Evolutionary conservation across 2,888 invertebrate genomes (phyloP).

Genomic region (Cephus pygmeus): DNA sequence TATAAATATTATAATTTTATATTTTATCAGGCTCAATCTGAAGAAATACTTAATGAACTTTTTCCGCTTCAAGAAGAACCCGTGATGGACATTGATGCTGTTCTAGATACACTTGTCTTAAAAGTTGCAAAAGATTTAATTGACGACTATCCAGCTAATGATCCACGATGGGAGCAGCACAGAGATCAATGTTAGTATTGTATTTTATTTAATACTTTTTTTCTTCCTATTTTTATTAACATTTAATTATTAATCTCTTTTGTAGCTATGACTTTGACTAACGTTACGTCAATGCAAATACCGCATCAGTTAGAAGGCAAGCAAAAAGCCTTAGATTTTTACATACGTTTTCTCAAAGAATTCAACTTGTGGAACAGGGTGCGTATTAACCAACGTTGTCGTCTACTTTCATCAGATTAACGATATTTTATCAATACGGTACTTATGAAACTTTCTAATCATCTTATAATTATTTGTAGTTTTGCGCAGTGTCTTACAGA

Average conservation of each 20-base stretch:
- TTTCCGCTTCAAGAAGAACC: slow-evolving; percentile 66
- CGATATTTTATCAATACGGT: neutral
- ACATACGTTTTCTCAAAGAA: slow-evolving; percentile 80
- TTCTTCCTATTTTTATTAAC: slow-evolving; percentile 12
- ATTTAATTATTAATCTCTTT: slow-evolving; percentile 8
- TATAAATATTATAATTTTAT: slow-evolving; percentile 13
- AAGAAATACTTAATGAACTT: slow-evolving; percentile 67
- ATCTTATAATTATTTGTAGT: slow-evolving; percentile 48
- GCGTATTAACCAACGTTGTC: slow-evolving; percentile 33
- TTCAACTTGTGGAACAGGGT: slow-evolving; percentile 76
- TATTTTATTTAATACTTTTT: slow-evolving; percentile 2
- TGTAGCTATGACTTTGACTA: slow-evolving; percentile 57
- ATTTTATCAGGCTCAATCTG: slow-evolving; percentile 62
- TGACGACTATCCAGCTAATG: slow-evolving; percentile 89
- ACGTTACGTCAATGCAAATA: slow-evolving; percentile 80
- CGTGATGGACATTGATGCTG: slow-evolving; percentile 66
- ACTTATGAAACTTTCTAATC: slow-evolving; percentile 13
- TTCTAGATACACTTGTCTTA: slow-evolving; percentile 73
- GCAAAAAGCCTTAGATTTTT: slow-evolving; percentile 81
- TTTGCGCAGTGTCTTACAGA: slow-evolving; percentile 66
- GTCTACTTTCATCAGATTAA: neutral
- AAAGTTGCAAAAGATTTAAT: slow-evolving; percentile 81
- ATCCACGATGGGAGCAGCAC: slow-evolving; percentile 80
- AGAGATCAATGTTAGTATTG: slow-evolving; percentile 54
- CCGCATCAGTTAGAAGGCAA: slow-evolving; percentile 89